Percentiles rank a stretch among this genome's conserved stretches.
phyloP scores from a whole-genome alignment of 2,113 vertebrate genomes.

The Salvelinus namaycush region DNA sequence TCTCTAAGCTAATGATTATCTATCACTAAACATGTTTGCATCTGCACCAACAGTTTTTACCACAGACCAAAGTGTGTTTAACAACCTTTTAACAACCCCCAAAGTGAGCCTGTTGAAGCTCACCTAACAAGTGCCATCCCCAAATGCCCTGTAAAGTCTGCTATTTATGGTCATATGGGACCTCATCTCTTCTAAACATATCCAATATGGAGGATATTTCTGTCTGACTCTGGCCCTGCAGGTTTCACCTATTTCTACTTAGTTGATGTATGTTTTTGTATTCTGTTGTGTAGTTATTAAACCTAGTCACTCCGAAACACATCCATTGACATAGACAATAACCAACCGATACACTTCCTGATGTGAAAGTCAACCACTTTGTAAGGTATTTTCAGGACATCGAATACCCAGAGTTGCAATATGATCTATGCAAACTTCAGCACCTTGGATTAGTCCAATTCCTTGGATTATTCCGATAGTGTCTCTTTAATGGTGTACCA shows the following conservation, averaged over 20 bases:
- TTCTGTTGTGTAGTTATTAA: conserved; percentile 14
- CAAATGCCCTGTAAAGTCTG: background rate
- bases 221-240: background rate
- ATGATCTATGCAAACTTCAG: conserved; percentile 66
- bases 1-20: background rate
- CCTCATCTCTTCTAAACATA: background rate
- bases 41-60: conserved; percentile 3
- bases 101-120: background rate
- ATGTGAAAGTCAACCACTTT: conserved; percentile 24
- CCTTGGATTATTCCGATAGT: conserved; percentile 59
- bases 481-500: conserved; percentile 59
- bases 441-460: conserved; percentile 55
- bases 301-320: background rate
- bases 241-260: background rate
- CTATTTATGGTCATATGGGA: background rate
- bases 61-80: conserved; percentile 1
- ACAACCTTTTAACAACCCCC: background rate
- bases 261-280: conserved; percentile 3
- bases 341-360: conserved; percentile 22
- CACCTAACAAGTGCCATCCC: background rate
- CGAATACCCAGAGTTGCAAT: conserved; percentile 24
- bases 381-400: conserved; percentile 11
- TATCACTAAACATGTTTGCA: background rate
- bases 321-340: conserved; percentile 30
- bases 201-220: background rate